Evolutionary conservation across 1,140 invertebrate species (phyloP), one percentile per base, ranked within the genome.

Genomic region (Gonioctena quinquepunctata): DNA sequence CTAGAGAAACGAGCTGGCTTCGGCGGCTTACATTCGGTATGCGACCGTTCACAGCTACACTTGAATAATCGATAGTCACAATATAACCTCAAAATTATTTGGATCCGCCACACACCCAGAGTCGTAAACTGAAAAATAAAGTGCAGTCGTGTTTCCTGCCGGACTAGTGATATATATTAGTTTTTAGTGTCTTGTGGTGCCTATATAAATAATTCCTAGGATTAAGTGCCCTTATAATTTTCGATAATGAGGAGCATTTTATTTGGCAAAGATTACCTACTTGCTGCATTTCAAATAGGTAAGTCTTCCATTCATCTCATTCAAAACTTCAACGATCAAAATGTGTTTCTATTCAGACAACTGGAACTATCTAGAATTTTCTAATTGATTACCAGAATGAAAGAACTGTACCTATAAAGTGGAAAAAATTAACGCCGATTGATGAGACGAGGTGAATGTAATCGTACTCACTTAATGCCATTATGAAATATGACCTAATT

Each of bases 1-100:
- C 61, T 64, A 69, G 62, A 28, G 50, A 64, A 69, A 8, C 68
- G 49, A 63, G 3, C 42, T 25, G 27, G 49, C 59, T 19, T 63
- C 59, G 48, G 28, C 28, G 68, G 25, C 50, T 66, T 28, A 50
- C 69, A 71, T 71, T 71, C 69, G 64, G 63, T 52, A 61, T 52
- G 28, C 64, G 64, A 66, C 69, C 26, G 63, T 42, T 65, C 22
- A 27, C 16, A 26, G 18, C 7, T 21, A 23, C 28, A 50, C 16
- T 65, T 49, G 7, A 25, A 54, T 16, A 26, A 65, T 65, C 63
- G 33, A 65, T 65, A 65, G 13, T 33, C 13, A 27, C 22, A 22
- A 54, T 65, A 50, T 65, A 65, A 65, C 63, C 63, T 65, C 63
- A 65, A 65, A 65, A 64, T 23, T 18, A 26, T 19, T 22, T 13